Evolutionary conservation across 2,113 vertebrate genomes (phyloP).

Genomic region (Cyprinodon brontotheroides): DNA sequence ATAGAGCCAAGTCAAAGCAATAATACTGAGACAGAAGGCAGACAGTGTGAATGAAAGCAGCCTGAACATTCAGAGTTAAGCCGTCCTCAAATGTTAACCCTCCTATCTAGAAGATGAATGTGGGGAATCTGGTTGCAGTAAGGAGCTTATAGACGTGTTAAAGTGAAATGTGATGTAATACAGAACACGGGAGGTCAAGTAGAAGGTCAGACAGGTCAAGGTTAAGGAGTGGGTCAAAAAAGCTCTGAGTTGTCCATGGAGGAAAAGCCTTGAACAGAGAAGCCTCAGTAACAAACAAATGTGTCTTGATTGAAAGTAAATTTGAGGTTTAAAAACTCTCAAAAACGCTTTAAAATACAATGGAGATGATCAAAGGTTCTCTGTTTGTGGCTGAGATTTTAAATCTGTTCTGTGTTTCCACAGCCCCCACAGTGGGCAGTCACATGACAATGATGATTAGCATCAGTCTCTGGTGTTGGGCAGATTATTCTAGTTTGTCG

Average conservation of each 20-base stretch:
- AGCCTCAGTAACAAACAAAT: not conserved
- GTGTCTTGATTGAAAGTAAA: too few relatives aligned
- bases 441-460: slow-evolving; percentile 13
- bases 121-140: slow-evolving; percentile 38
- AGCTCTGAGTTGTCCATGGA: slow-evolving; percentile 29
- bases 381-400: not conserved
- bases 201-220: slow-evolving; percentile 35
- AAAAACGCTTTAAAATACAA: too few relatives aligned
- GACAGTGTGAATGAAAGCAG: slow-evolving; percentile 38
- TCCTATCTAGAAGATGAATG: slow-evolving; percentile 11
- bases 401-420: slow-evolving; percentile 15
- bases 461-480: slow-evolving; percentile 5
- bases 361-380: not conserved
- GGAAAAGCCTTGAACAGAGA: slow-evolving; percentile 32
- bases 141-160: slow-evolving; percentile 26
- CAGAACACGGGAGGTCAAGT: slow-evolving; percentile 48
- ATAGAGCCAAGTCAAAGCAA: slow-evolving; percentile 38
- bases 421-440: slow-evolving; percentile 10
- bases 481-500: slow-evolving; percentile 33
- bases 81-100: slow-evolving; percentile 8
- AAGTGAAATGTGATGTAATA: slow-evolving; percentile 24
- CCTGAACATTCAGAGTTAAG: slow-evolving; percentile 33
- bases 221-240: slow-evolving; percentile 45
- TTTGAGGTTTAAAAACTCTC: too few relatives aligned
- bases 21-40: slow-evolving; percentile 39